These are phyloP conservation scores for Bos javanicus DNA, from an alignment of 2,113 vertebrate species.

Conservation along the genomic window DNA sequence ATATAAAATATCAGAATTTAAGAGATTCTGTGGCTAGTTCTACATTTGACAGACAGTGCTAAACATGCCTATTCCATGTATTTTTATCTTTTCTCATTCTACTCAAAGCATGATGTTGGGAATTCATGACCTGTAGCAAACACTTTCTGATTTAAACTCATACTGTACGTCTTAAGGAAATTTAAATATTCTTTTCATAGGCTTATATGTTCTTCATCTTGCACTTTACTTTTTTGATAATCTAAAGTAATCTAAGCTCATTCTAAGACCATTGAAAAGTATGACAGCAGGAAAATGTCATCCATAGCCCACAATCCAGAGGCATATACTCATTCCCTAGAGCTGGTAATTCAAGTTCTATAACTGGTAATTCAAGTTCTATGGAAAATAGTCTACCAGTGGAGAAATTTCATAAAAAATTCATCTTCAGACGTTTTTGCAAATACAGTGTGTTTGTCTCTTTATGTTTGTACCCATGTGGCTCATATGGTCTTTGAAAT, in stretches of 20 bases:
- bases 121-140: not conserved
- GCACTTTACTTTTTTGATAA: slow-evolving; percentile 20
- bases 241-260: slow-evolving; percentile 12
- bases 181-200: slow-evolving; percentile 26
- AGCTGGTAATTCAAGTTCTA: slow-evolving; percentile 1
- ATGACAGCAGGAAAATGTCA: not conserved
- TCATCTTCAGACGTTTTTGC: not conserved
- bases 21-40: not conserved
- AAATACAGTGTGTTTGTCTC: not conserved
- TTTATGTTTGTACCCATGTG: not conserved
- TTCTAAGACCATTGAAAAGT: not conserved
- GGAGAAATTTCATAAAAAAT: slow-evolving; percentile 11
- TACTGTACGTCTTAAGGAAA: not conserved
- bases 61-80: not conserved
- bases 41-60: not conserved
- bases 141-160: not conserved
- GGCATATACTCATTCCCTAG: not conserved
- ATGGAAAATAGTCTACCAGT: not conserved
- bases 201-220: not conserved
- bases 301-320: not conserved
- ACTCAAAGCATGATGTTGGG: not conserved
- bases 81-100: not conserved
- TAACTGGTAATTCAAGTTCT: slow-evolving; percentile 4
- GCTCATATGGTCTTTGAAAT: not conserved
- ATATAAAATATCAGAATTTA: not conserved